A percentile compares a stretch with the other conserved stretches of the same genome.
These are phyloP conservation scores for Lasaia peninsularis DNA, from an alignment of 1,140 invertebrate genomes.

Conservation along the genomic window DNA sequence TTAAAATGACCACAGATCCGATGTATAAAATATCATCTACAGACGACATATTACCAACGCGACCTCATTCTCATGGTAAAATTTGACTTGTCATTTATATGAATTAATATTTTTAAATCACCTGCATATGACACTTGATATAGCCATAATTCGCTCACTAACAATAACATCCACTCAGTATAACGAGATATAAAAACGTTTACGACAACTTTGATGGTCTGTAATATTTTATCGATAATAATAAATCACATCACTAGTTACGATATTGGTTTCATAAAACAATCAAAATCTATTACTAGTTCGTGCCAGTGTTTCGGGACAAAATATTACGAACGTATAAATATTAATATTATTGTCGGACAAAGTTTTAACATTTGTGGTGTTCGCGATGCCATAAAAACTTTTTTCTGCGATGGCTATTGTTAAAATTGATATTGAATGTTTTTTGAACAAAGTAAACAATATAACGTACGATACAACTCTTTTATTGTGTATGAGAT, in stretches of 20 bases:
- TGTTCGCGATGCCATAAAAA: too few species aligned
- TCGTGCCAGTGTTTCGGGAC: conserved; percentile 15
- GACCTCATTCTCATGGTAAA: not conserved
- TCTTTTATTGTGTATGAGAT: too few species aligned
- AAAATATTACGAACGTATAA: not conserved
- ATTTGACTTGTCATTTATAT: not conserved
- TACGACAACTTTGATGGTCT: conserved; percentile 22
- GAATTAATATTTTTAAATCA: conserved; percentile 1
- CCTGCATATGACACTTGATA: not conserved
- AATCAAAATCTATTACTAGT: conserved; percentile 25
- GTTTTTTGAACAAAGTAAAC: too few species aligned
- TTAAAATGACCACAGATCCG: too few species aligned
- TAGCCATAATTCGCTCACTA: conserved; percentile 7
- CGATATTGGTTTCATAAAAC: conserved; percentile 27
- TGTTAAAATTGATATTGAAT: too few species aligned
- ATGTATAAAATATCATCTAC: too few species aligned
- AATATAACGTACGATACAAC: too few species aligned
- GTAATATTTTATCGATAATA: conserved; percentile 28
- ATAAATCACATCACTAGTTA: conserved; percentile 26
- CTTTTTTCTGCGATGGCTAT: too few species aligned
- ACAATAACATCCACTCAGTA: not conserved
- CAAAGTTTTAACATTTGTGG: too few species aligned
- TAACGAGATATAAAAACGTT: conserved; percentile 14
- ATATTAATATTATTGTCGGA: not conserved
- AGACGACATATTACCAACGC: not conserved